Evolutionary conservation across 2,797 vertebrate species (phyloP).

Genomic region (Poecilia velifera): DNA sequence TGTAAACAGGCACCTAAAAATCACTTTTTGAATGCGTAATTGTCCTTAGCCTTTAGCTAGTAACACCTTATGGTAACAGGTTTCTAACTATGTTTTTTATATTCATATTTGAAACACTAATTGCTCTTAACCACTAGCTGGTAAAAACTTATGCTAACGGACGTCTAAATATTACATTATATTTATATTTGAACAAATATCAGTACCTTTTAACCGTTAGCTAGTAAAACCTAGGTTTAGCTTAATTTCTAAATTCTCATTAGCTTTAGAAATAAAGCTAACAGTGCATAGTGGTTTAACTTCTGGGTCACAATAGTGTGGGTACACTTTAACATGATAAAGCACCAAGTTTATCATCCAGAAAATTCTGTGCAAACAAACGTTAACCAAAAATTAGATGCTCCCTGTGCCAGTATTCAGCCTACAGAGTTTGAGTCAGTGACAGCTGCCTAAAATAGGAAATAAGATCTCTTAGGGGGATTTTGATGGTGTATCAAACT

Average conservation of each 20-base stretch:
- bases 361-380: slow-evolving; percentile 46
- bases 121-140: background rate
- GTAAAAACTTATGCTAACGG: background rate
- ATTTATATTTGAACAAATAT: background rate
- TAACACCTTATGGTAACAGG: background rate
- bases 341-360: slow-evolving; percentile 11
- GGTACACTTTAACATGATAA: background rate
- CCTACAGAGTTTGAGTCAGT: slow-evolving; percentile 24
- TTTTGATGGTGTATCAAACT: slow-evolving; percentile 5
- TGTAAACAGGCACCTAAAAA: background rate
- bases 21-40: slow-evolving; percentile 3
- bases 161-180: background rate
- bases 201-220: background rate
- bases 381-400: slow-evolving; percentile 28
- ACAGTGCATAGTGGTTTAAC: background rate
- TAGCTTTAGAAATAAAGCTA: background rate
- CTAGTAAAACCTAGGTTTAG: background rate
- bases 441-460: slow-evolving; percentile 8
- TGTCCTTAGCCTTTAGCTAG: background rate
- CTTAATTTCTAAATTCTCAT: no score
- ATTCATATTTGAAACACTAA: slow-evolving; percentile 1
- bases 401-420: slow-evolving; percentile 50
- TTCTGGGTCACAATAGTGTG: slow-evolving; percentile 29
- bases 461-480: slow-evolving; percentile 17
- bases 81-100: background rate